Evolutionary conservation across 2,797 vertebrate species (phyloP), one percentile per base, ranked within the genome.

Genomic region (Sebastes iracundus): DNA sequence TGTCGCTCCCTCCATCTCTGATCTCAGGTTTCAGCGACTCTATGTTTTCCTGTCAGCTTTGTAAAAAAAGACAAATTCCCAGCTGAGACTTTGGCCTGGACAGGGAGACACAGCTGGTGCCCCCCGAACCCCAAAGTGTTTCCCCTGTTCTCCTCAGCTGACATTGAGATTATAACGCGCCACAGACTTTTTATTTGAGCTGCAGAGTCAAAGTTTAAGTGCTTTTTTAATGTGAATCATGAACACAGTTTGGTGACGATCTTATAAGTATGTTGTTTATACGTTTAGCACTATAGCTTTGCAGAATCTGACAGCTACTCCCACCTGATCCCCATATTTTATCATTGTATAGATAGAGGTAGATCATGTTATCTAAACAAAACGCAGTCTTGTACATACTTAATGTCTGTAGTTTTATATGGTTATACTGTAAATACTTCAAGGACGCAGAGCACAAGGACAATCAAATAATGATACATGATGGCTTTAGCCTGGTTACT

Each of bases 21-120:
- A 70, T 86, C 86, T 92, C 88, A 72, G 67, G 88, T 93, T 92
- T 85, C 92, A 74, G 62, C 35, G 62, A 79, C 81, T 87, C 77
- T 65, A 22, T 88, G 82, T 88, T 91, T 86, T 74, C 78, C 81
- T 85, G 79, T 85, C 76, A 92, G 85, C 80, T 83, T 72, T 81
- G 78, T 72, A 69, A 70, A 77, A 42, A 81, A 58, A 72, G 79
- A 81, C 33, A 77, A 76, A 83, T 73, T 88, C 88, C 80, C 86
- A 82, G 71, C 83, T 81, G 88, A 90, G 85, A 91, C 78, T 75
- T 59, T 42, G 67, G 65, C 56, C 78, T n/a, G 63, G 68, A 72
- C 64, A 10, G 33, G 60, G 73, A 84, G 85, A 81, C 88, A 75
- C 90, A 93, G 91, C 88, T 93, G 90, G 83, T 83, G 73, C 74